phyloP scores from a whole-genome alignment of 2,113 vertebrate genomes.

The Zapornia atra region DNA sequence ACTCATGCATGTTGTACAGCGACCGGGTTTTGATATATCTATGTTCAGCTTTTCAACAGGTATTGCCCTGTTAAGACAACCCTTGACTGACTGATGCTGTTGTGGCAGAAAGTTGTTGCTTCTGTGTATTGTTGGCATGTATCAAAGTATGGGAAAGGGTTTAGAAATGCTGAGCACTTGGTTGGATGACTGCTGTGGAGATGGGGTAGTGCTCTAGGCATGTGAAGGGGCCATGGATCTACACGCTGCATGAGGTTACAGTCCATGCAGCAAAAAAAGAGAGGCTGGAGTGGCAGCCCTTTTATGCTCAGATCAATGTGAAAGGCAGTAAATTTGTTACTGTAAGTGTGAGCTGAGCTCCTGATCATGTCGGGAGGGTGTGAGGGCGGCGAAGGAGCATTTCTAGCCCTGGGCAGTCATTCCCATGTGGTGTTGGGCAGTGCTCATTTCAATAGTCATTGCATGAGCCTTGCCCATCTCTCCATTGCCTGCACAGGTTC shows the following conservation, averaged over 20 bases:
- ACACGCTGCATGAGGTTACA: background rate
- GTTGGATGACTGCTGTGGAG: background rate
- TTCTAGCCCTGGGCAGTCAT: background rate
- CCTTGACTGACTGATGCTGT: background rate
- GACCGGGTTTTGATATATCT: background rate
- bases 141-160: background rate
- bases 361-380: background rate
- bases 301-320: background rate
- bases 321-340: background rate
- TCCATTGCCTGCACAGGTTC: background rate
- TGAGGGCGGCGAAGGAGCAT: background rate
- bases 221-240: background rate
- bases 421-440: background rate
- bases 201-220: background rate
- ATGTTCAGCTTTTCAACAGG: background rate
- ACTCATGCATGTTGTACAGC: background rate
- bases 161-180: background rate
- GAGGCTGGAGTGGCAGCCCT: background rate
- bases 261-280: background rate
- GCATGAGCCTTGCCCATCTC: background rate
- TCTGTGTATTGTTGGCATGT: background rate
- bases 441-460: background rate
- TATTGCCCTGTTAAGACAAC: background rate
- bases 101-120: background rate
- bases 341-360: background rate